Evolutionary conservation across 2,113 vertebrate species (phyloP).

Genomic region (Peromyscus californicus): DNA sequence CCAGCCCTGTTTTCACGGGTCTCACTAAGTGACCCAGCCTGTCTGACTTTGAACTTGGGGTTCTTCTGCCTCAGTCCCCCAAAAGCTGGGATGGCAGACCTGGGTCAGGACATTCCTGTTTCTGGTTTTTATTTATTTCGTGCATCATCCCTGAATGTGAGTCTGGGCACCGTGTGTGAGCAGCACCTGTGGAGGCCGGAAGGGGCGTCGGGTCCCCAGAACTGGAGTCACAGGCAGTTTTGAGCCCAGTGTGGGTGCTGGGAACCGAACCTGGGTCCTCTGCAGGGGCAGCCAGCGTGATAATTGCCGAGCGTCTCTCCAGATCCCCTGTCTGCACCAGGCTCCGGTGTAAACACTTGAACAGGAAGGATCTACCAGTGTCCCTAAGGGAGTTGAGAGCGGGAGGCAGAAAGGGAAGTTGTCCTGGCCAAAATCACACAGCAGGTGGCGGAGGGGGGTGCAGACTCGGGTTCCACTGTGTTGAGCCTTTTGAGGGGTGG

Average conservation of each 20-base stretch:
- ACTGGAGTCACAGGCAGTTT: neutral
- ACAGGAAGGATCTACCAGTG: neutral
- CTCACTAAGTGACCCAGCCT: neutral
- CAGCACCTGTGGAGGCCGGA: no score
- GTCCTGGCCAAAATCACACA: neutral
- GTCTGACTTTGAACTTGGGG: neutral
- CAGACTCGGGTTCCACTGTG: neutral
- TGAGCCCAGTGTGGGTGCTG: neutral
- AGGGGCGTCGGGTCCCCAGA: neutral
- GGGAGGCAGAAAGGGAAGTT: neutral
- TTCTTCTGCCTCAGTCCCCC: neutral
- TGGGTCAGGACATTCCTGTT: neutral
- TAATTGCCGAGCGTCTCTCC: neutral
- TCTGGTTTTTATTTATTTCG: neutral
- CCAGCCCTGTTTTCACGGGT: neutral
- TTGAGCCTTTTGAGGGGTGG: neutral
- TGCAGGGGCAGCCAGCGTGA: no score
- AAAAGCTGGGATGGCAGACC: neutral
- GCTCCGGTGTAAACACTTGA: neutral
- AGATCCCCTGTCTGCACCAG: neutral
- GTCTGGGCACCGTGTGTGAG: neutral
- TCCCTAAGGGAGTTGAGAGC: neutral
- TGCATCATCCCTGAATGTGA: neutral
- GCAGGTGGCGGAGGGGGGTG: neutral
- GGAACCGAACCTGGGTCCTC: neutral